These are phyloP conservation scores for Leptinotarsa peninsularis DNA, from an alignment of 2,888 invertebrate species.

Conservation along the genomic window DNA sequence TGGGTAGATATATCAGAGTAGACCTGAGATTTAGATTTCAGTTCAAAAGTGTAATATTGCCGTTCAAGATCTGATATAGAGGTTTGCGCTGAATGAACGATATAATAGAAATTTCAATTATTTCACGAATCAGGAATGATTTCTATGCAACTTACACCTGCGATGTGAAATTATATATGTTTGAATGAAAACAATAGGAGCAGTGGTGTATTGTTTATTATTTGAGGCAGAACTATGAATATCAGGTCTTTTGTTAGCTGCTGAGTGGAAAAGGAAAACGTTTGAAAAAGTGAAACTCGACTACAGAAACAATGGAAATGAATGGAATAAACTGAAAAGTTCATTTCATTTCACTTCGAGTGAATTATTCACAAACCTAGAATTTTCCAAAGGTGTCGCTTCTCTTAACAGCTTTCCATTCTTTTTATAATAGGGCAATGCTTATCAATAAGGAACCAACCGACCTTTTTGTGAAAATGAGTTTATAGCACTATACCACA, in stretches of 20 bases:
- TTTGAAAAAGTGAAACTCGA: not conserved
- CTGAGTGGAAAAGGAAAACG: not conserved
- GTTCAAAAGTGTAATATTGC: slow-evolving; percentile 4
- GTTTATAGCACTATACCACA: too few species aligned
- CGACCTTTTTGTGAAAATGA: too few species aligned
- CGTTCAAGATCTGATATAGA: not conserved
- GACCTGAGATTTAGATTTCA: not conserved
- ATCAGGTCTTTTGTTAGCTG: not conserved
- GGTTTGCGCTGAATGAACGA: not conserved
- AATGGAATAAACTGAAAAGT: too few species aligned
- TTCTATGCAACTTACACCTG: not conserved
- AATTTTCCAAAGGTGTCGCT: too few species aligned
- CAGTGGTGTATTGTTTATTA: not conserved
- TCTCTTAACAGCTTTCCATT: too few species aligned
- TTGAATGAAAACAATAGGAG: not conserved
- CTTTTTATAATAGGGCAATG: too few species aligned
- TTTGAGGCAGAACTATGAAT: not conserved
- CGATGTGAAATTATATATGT: not conserved
- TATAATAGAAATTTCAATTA: not conserved
- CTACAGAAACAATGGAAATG: too few species aligned
- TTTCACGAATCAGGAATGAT: not conserved
- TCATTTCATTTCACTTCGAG: too few species aligned
- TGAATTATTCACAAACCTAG: too few species aligned
- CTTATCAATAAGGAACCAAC: too few species aligned
- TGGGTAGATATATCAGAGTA: not conserved